Percentiles rank a stretch among this genome's conserved stretches.
Conservation (phyloP, 2,113 vertebrate species). For the Ovis aries region ARS-UI_Ramb_v3.0 NC_056058.1:18515501-18516000, state of each 20-base stretch:
- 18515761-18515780: not conserved
- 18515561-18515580: not conserved
- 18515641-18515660: not conserved
- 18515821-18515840: not conserved
- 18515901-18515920: not conserved
- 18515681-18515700: not conserved
- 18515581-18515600: not conserved
- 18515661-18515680: not conserved
- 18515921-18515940: not conserved
- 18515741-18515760: no score
- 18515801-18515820: accelerated
- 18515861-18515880: not conserved
- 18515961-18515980: not conserved
- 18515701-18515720: no score
- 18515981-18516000: not conserved
- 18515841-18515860: accelerated
- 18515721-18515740: not conserved
- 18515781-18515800: no score
- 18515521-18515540: not conserved
- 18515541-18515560: not conserved
- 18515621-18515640: not conserved
- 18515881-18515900: not conserved
- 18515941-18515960: not conserved
- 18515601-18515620: not conserved
- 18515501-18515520: not conserved